Evolutionary conservation across 2,888 invertebrate species (phyloP).

Genomic region (Eristalis tenax): DNA sequence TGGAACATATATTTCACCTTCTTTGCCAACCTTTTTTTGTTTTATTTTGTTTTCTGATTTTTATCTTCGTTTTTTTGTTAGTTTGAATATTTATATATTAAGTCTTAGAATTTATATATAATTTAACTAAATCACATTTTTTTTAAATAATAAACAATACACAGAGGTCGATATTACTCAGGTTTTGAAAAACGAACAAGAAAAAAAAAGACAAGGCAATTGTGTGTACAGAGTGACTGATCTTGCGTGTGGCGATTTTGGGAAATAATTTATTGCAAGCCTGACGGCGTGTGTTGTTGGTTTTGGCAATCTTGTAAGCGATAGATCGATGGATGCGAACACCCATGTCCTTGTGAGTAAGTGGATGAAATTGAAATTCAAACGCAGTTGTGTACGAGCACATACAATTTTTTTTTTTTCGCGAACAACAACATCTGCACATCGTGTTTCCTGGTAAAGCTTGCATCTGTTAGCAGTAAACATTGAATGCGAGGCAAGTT

Average conservation of each 20-base stretch:
- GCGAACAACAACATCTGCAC: neutral
- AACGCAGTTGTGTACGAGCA: neutral
- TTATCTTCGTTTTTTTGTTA: conserved; percentile 20
- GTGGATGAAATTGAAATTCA: neutral
- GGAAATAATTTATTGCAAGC: conserved; percentile 31
- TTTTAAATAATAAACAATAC: conserved; percentile 66
- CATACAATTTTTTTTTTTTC: too few relatives aligned
- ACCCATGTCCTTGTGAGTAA: neutral
- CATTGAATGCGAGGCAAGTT: neutral
- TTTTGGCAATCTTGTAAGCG: neutral
- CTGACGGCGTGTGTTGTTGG: neutral
- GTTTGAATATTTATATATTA: conserved; percentile 58
- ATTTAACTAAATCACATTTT: conserved; percentile 72
- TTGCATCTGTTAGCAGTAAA: neutral
- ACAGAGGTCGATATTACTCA: conserved; percentile 59
- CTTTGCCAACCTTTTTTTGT: neutral
- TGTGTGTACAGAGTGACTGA: neutral
- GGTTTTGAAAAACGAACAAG: conserved; percentile 34
- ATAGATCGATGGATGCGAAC: neutral
- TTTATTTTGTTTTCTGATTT: neutral
- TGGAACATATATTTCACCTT: conserved; percentile 40
- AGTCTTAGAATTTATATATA: conserved; percentile 69
- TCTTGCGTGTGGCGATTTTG: neutral
- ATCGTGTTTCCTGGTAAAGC: neutral
- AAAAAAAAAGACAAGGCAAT: neutral